These are phyloP conservation scores for Datnioides undecimradiatus DNA, from an alignment of 2,113 vertebrate genomes.

Conservation along the genomic window DNA sequence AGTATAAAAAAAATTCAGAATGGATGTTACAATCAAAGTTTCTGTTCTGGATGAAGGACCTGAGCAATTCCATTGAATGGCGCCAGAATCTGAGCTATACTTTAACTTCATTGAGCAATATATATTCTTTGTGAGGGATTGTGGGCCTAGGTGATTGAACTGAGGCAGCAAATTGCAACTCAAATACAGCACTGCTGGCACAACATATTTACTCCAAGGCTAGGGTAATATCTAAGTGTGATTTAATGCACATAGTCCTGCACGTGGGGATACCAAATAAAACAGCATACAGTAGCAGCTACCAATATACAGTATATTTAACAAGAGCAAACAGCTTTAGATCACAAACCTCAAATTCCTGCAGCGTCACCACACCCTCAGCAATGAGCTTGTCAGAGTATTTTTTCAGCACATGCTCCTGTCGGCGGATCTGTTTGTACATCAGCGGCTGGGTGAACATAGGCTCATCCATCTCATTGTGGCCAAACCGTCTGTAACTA, in stretches of 20 bases:
- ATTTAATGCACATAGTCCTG: conserved; percentile 62
- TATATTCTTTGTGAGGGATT: conserved; percentile 56
- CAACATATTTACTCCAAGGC: conserved; percentile 58
- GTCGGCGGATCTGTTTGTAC: conserved; percentile 94
- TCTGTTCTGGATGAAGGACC: conserved; percentile 61
- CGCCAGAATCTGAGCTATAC: conserved; percentile 33
- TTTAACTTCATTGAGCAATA: conserved; percentile 66
- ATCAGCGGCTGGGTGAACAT: conserved; percentile 95
- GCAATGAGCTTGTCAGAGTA: conserved; percentile 90
- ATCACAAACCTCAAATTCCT: conserved; percentile 89
- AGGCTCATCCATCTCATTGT: conserved; percentile 95
- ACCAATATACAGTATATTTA: conserved; percentile 55
- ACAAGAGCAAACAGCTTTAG: conserved; percentile 44
- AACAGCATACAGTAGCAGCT: conserved; percentile 54
- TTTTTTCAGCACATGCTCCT: conserved; percentile 92
- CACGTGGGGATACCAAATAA: conserved; percentile 46
- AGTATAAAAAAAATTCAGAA: conserved; percentile 53
- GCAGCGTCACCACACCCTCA: conserved; percentile 91
- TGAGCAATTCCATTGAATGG: conserved; percentile 52
- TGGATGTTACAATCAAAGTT: conserved; percentile 55
- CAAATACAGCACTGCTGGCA: conserved; percentile 54
- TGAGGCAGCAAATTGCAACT: conserved; percentile 72
- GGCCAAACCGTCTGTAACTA: conserved; percentile 91
- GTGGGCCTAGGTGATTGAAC: conserved; percentile 48
- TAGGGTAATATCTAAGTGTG: conserved; percentile 64